Evolutionary conservation across 2,113 vertebrate species (phyloP).

Genomic region (Heterotis niloticus): DNA sequence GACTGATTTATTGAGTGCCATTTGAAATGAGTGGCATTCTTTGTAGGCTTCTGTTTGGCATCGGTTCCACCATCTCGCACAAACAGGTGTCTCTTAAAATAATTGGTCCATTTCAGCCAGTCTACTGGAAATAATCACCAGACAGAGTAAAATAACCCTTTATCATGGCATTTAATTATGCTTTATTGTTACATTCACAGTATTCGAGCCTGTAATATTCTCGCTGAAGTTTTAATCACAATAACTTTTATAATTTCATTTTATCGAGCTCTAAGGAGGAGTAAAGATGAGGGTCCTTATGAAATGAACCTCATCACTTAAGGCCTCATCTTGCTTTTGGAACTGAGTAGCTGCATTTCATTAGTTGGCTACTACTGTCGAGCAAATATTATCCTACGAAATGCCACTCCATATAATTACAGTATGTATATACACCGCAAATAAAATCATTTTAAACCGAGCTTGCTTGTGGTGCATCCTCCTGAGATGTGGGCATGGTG

Average conservation of each 20-base stretch:
- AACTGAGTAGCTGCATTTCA: not conserved
- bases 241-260: conserved; percentile 8
- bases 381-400: not conserved
- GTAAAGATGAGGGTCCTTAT: not conserved
- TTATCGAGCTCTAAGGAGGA: not conserved
- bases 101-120: not conserved
- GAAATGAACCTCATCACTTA: not conserved
- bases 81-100: not conserved
- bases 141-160: not conserved
- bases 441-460: conserved; percentile 30
- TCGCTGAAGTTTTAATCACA: conserved; percentile 15
- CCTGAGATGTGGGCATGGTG: not conserved
- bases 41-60: not conserved
- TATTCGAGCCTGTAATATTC: not conserved
- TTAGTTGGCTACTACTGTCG: not conserved
- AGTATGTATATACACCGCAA: not conserved
- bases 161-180: not conserved
- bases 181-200: not conserved
- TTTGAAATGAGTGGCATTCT: not conserved
- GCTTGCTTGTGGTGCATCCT: not conserved
- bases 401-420: not conserved
- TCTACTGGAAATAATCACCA: conserved; percentile 1
- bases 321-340: not conserved
- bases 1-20: not conserved
- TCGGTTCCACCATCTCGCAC: not conserved